phyloP scores from a whole-genome alignment of 1,140 invertebrate species.

The Lordiphosa stackelbergi region DNA sequence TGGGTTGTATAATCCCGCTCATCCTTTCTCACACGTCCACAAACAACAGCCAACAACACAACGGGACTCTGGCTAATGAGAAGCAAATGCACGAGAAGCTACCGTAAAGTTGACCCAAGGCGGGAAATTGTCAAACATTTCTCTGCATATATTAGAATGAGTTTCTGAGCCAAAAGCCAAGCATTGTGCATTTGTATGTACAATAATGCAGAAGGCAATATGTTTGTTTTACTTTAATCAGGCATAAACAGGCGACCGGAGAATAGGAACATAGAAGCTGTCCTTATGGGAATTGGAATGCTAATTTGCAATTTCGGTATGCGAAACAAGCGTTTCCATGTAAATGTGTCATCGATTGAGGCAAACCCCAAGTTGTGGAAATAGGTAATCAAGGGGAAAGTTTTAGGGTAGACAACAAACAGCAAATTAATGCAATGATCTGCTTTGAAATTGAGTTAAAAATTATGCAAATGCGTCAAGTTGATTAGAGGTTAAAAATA shows the following conservation, averaged over 20 bases:
- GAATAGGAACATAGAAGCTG: not conserved
- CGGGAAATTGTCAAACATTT: conserved; percentile 5
- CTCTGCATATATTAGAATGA: conserved; percentile 3
- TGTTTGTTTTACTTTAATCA: conserved; percentile 13
- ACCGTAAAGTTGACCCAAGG: not conserved
- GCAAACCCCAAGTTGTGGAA: not conserved
- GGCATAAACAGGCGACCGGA: conserved; percentile 5
- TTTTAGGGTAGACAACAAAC: not conserved
- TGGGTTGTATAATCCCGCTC: conserved; percentile 1
- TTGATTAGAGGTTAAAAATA: too few species aligned
- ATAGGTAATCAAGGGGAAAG: not conserved
- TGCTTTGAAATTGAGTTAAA: too few species aligned
- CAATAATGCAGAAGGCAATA: conserved; percentile 5
- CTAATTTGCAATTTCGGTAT: conserved; percentile 3
- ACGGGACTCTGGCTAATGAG: conserved; percentile 2
- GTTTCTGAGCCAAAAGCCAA: not conserved
- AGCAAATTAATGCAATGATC: not conserved
- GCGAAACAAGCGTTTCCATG: not conserved
- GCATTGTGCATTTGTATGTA: not conserved
- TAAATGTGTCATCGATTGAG: conserved; percentile 1
- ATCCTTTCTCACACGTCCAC: conserved; percentile 9
- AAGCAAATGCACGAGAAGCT: conserved; percentile 2
- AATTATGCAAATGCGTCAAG: too few species aligned
- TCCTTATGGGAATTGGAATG: conserved; percentile 4
- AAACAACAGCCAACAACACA: not conserved